Evolutionary conservation across 37 sponge, comb jelly and placozoan species (phyloP).

Genomic region (Aphrocallistes beatrix): DNA sequence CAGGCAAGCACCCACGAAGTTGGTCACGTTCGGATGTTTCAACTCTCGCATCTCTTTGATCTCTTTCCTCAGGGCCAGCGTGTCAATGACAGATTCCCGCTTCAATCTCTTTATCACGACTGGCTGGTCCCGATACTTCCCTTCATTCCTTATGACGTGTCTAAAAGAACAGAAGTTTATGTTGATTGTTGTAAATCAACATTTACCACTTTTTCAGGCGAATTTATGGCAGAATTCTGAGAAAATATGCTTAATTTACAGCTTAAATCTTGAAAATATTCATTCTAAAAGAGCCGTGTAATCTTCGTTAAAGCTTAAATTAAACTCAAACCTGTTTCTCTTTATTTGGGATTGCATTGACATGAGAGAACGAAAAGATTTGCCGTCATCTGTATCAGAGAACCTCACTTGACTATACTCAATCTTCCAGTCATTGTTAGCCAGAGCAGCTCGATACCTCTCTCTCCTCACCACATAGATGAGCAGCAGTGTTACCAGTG

Average conservation of each 20-base stretch:
- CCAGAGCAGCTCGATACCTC: constrained; percentile 46
- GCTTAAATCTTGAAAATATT: too few species aligned
- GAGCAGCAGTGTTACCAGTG: constrained; percentile 11
- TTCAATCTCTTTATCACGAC: constrained; percentile 38
- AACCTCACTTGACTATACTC: constrained; percentile 37
- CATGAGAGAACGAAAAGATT: constrained; percentile 39
- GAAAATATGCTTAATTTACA: too few species aligned
- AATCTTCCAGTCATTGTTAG: constrained; percentile 49
- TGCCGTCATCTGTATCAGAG: constrained; percentile 17
- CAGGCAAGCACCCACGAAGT: constrained; percentile 42
- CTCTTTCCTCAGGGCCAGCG: constrained; percentile 26
- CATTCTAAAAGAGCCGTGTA: too few species aligned
- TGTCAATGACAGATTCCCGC: constrained; percentile 26
- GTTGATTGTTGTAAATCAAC: too few species aligned
- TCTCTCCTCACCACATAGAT: neutral
- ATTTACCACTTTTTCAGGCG: too few species aligned
- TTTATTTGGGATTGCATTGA: constrained; percentile 27
- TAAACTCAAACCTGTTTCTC: constrained; percentile 31
- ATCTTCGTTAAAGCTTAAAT: neutral
- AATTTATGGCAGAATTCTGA: too few species aligned
- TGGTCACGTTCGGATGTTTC: constrained; percentile 42
- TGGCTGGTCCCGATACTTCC: constrained; percentile 32
- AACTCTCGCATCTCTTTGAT: constrained; percentile 35
- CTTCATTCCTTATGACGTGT: constrained; percentile 36
- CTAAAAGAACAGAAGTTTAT: neutral